phyloP scores from a whole-genome alignment of 2,113 vertebrate species.

The Lophius piscatorius region DNA sequence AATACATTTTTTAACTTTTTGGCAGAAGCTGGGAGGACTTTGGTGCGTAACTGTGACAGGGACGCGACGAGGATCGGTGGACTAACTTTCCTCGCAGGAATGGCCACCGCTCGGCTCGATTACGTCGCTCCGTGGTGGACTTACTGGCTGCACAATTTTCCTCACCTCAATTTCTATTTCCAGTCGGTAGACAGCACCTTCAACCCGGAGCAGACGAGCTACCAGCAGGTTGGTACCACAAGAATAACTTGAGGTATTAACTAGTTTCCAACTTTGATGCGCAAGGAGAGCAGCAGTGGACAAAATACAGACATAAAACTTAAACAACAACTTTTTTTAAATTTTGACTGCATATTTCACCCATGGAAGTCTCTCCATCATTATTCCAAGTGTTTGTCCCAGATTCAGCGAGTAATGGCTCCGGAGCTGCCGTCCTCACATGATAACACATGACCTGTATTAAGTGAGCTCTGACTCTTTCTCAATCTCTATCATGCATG shows the following conservation, averaged over 20 bases:
- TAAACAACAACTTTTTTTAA: neutral
- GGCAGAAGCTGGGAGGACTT: too few species aligned
- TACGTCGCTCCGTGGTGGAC: slow-evolving; percentile 95
- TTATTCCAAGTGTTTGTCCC: neutral
- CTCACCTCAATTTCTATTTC: slow-evolving; percentile 82
- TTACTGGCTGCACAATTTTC: slow-evolving; percentile 91
- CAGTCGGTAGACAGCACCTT: slow-evolving; percentile 82
- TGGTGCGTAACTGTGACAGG: too few species aligned
- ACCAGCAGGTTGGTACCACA: slow-evolving; percentile 85
- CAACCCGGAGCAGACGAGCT: slow-evolving; percentile 83
- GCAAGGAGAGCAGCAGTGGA: neutral
- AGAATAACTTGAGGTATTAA: slow-evolving; percentile 21
- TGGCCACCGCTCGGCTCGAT: slow-evolving; percentile 85
- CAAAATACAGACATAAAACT: slow-evolving; percentile 2
- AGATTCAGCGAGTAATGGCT: neutral
- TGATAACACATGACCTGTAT: slow-evolving; percentile 69
- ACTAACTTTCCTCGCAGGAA: slow-evolving; percentile 56
- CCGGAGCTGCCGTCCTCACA: slow-evolving; percentile 42
- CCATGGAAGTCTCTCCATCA: too few species aligned
- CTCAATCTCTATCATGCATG: too few species aligned
- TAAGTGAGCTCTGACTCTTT: slow-evolving; percentile 16
- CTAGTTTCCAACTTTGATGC: slow-evolving; percentile 1
- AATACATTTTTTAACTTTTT: neutral
- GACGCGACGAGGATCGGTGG: too few species aligned
- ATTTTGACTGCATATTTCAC: neutral